Base-by-base conservation (phyloP, 2,888 invertebrate species). In the Lissocephala sabroskyi region DNA sequence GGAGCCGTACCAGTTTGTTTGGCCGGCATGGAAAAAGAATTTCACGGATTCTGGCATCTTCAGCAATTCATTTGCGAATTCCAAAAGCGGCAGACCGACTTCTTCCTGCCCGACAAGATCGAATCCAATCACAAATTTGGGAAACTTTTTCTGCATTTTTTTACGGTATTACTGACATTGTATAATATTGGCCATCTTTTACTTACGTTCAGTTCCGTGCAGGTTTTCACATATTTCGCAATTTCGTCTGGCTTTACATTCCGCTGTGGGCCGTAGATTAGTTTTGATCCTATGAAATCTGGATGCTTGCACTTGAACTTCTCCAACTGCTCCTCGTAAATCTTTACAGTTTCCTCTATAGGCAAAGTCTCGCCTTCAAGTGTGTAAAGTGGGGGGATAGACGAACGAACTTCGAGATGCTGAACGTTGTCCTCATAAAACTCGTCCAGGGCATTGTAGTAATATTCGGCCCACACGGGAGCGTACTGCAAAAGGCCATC, bases 31-130 rank as follows among this genome's bases (percentile, higher is more conserved):
- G 66, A 93, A 92, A 79, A 90, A 93, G 67, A 89, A 91, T 41
- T 88, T 84, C 0, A 92, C 83, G 23, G 74, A 47, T 0, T 85
- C 79, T 0, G 86, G 85, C 7, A 86, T 77, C 6, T 83, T 79
- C 6, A 86, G 62, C 16, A 93, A 75, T 55, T 88, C 84, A 0
- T 88, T 85, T 0, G 87, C 85, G 57, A 90, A 92, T 13, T 88
- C 86, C 19, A 87, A 78, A 1, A 94, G 78, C 0, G 91, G 89
- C 37, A 85, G 82, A 0, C 92, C 92, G 35, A 84, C 80, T 65
- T 94, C 93, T 80, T 94, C 94, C 66, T 91, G 90, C 0, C 93
- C 93, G 0, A 94, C 92, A 45, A 94, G 85, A 84, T 94, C 94
- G 61, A 94, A 92, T 3, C 94, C 94, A 26, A 89, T 89, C 13